phyloP scores from a whole-genome alignment of 2,113 vertebrate genomes.

The Festucalex cinctus region DNA sequence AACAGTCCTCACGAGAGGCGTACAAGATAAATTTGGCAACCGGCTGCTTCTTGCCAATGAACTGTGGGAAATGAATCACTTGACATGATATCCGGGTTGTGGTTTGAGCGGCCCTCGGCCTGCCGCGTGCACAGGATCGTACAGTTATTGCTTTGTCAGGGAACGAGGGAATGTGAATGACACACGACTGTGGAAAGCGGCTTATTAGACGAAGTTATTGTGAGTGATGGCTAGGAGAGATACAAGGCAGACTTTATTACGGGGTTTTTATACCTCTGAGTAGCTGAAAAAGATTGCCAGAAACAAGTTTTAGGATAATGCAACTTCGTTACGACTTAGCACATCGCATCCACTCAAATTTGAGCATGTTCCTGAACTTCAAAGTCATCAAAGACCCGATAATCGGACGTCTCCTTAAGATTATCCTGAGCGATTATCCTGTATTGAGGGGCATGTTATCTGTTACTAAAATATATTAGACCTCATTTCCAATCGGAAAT shows the following conservation, averaged over 20 bases:
- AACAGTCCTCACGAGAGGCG: conserved; percentile 50
- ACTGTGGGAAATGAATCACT: conserved; percentile 44
- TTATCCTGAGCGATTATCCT: too few relatives aligned
- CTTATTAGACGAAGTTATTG: conserved; percentile 71
- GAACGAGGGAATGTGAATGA: conserved; percentile 53
- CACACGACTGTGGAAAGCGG: conserved; percentile 48
- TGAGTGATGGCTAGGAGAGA: conserved; percentile 47
- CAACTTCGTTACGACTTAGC: conserved; percentile 48
- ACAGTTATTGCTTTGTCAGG: conserved; percentile 67
- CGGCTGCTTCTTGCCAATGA: conserved; percentile 38
- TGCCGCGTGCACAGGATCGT: conserved; percentile 44
- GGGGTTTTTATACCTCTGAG: conserved; percentile 55
- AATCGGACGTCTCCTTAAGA: too few relatives aligned
- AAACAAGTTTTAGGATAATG: background rate
- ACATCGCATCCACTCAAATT: conserved; percentile 6
- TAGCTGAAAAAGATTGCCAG: conserved; percentile 34
- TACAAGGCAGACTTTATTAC: conserved; percentile 63
- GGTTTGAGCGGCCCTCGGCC: conserved; percentile 23
- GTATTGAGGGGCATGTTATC: too few relatives aligned
- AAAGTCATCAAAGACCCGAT: background rate
- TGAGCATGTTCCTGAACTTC: conserved; percentile 1
- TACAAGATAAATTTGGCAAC: conserved; percentile 54
- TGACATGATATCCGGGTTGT: conserved; percentile 47
- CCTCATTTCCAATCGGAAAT: too few relatives aligned
- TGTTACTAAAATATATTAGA: too few relatives aligned